Evolutionary conservation across 2,113 vertebrate genomes (phyloP).

Genomic region (Platycercus adscitus): DNA sequence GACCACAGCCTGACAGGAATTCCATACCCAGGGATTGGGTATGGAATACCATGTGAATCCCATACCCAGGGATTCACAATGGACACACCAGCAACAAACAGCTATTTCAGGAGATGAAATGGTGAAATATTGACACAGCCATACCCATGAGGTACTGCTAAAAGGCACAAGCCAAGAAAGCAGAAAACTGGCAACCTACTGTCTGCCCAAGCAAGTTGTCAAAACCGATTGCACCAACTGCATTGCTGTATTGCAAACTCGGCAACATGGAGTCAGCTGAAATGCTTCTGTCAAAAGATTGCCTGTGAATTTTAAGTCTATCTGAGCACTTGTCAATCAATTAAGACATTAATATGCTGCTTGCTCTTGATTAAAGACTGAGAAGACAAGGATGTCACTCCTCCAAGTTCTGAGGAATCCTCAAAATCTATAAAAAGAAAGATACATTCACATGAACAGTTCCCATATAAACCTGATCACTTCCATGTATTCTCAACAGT

Average conservation of each 20-base stretch:
- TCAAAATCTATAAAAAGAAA: background rate
- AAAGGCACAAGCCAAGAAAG: background rate
- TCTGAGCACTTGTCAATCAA: background rate
- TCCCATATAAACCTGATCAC: background rate
- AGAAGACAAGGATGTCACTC: background rate
- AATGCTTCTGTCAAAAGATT: background rate
- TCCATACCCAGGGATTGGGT: background rate
- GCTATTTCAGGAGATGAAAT: background rate
- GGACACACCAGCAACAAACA: background rate
- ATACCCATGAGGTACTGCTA: background rate
- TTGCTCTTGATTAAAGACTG: background rate
- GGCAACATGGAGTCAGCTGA: background rate
- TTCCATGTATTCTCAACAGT: background rate
- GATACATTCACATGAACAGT: background rate
- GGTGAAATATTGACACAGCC: background rate
- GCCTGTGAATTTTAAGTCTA: background rate
- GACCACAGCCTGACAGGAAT: background rate
- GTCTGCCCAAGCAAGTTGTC: background rate
- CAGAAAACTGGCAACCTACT: background rate
- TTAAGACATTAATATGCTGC: background rate
- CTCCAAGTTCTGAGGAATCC: background rate
- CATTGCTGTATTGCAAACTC: background rate
- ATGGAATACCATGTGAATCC: too few species aligned
- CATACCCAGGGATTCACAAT: background rate
- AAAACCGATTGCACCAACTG: background rate